phyloP scores from a whole-genome alignment of 2,113 vertebrate genomes.

The Macroglossus sobrinus region DNA sequence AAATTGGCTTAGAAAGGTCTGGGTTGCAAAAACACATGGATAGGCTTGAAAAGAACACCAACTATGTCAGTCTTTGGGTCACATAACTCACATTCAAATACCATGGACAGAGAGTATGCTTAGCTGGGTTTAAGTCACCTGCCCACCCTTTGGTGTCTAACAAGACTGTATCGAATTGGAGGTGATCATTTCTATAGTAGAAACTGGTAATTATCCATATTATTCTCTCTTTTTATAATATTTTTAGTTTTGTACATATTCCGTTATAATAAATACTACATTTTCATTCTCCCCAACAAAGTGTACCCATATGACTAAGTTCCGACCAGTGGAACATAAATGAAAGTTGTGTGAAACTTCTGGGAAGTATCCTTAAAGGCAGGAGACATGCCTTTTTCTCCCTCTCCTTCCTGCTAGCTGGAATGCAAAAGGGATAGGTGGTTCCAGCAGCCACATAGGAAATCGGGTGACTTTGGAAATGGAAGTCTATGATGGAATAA shows the following conservation, averaged over 20 bases:
- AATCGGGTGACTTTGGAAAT: background rate
- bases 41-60: background rate
- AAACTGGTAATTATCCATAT: background rate
- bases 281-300: background rate
- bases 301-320: background rate
- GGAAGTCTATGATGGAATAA: background rate
- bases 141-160: background rate
- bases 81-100: background rate
- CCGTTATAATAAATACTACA: background rate
- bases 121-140: background rate
- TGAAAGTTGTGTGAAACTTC: background rate
- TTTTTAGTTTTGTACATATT: background rate
- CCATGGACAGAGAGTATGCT: background rate
- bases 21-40: background rate
- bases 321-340: background rate
- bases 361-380: background rate
- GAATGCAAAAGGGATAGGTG: background rate
- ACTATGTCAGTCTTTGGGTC: background rate
- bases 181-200: background rate
- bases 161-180: background rate
- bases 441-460: background rate
- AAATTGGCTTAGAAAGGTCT: background rate
- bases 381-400: background rate
- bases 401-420: background rate
- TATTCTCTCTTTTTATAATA: background rate